Evolutionary conservation across 2,888 invertebrate genomes (phyloP), one percentile per base, ranked within the genome.

Genomic region (Lepeophtheirus nordmannii): DNA sequence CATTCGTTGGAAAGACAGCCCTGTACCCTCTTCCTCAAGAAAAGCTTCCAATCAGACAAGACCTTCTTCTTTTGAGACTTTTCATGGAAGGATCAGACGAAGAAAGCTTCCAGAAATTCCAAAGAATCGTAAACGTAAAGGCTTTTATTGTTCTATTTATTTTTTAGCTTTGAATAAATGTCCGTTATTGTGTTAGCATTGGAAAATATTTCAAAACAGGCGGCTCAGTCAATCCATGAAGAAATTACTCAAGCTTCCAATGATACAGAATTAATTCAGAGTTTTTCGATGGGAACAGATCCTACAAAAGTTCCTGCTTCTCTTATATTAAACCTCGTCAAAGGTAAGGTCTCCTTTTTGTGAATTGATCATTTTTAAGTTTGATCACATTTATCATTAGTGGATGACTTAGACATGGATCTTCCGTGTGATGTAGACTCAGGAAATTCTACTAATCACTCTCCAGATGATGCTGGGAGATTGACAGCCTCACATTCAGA

Each of bases 391-490:
- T 46, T 5, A 30, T 30, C 7, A 30, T 30, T 46, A 46, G 53
- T 46, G 17, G 53, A 46, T 17, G 53, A 46, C 8, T 17, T 46
- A 46, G 53, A 46, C 17, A 3, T 17, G 17, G 53, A 60, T 63
- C 63, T 30, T 17, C 46, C 67, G 58, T 87, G 80, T 7, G 85
- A 87, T 73, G 85, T 85, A 12, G 91, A 91, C 74, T 91, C 90
- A 71, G 91, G 91, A 1, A 89, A 90, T 74, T 90, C 90, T 71
- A 90, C 90, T 22, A 88, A 89, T 60, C 90, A 91, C 75, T 90
- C 90, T 0, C 90, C 91, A 0, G 90, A 89, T 71, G 69, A 89
- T 53, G 67, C 53, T 8, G 17, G 14, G 53, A 14, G 53, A 46
- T 17, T 46, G n/a, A 46, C 53, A 59, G 88, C 37, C 87, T 86